These are phyloP conservation scores for Vultur gryphus DNA, from an alignment of 2,797 vertebrate genomes.

Conservation along the genomic window DNA sequence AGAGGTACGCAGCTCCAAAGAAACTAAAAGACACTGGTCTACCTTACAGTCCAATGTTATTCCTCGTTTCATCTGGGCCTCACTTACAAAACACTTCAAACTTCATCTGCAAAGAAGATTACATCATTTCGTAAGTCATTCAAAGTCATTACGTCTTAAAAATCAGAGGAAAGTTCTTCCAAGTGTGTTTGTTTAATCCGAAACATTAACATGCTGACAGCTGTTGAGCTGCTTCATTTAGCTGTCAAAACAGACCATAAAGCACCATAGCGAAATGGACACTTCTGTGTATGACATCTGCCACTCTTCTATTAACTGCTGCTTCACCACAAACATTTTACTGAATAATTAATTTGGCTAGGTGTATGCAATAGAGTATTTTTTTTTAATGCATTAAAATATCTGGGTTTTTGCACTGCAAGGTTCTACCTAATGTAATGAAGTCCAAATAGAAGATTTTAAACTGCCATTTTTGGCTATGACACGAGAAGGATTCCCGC, in stretches of 20 bases:
- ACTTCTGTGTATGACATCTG: conserved; percentile 56
- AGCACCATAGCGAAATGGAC: conserved; percentile 20
- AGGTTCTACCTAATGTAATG: not conserved
- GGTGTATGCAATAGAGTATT: conserved; percentile 12
- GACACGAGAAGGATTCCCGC: not conserved
- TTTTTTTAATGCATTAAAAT: conserved; percentile 38
- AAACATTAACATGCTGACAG: not conserved
- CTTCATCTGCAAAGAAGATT: not conserved
- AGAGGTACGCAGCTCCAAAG: not conserved
- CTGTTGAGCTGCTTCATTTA: conserved; percentile 41
- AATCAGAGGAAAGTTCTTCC: conserved; percentile 44
- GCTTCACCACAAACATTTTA: conserved; percentile 26
- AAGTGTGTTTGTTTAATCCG: conserved; percentile 48
- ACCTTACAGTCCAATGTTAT: not conserved
- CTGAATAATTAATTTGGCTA: conserved; percentile 58
- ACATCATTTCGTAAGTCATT: not conserved
- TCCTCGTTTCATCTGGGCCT: not conserved
- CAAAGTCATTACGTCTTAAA: conserved; percentile 6
- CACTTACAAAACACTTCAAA: not conserved
- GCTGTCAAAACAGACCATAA: conserved; percentile 25
- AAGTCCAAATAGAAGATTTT: conserved; percentile 31
- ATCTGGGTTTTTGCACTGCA: conserved; percentile 42
- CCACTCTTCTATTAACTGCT: conserved; percentile 7
- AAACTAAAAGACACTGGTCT: not conserved
- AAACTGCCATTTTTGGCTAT: not conserved